Conservation (phyloP, 2,888 invertebrate genomes). For the Drosophila rellima region DNA sequence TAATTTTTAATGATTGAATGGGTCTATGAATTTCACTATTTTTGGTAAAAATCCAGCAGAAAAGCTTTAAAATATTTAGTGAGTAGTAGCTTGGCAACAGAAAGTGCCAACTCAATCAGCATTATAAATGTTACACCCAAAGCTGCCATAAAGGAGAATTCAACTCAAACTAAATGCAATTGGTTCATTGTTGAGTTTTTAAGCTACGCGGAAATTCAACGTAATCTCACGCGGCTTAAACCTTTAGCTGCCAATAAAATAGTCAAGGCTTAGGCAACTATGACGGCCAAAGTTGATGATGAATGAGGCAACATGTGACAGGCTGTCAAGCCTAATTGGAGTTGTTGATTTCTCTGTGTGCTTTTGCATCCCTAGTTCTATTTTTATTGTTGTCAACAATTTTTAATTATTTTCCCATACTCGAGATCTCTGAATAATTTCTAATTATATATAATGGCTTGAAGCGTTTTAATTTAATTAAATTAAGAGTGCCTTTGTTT, state of each 20-base stretch:
- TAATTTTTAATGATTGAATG: neutral
- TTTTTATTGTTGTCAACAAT: neutral
- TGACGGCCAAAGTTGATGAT: neutral
- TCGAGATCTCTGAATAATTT: neutral
- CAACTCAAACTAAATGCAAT: neutral
- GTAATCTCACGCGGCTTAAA: constrained; percentile 3
- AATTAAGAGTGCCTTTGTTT: constrained; percentile 60
- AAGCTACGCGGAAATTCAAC: neutral
- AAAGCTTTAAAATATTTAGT: no score
- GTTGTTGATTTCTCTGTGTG: no score
- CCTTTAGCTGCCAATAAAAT: neutral
- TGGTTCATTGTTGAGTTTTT: constrained; percentile 2
- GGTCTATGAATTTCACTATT: neutral
- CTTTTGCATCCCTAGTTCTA: no score
- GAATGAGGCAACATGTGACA: neutral
- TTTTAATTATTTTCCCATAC: neutral
- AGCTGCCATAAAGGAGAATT: constrained; percentile 11
- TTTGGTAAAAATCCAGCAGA: no score
- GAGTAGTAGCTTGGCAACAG: no score
- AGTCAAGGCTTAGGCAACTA: neutral
- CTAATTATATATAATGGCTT: constrained; percentile 33
- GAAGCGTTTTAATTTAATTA: constrained; percentile 57
- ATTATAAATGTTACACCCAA: neutral
- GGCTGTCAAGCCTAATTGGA: no score
- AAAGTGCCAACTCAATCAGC: constrained; percentile 1